Percentiles rank a stretch among this genome's conserved stretches.
Conservation (phyloP, 1,140 invertebrate species). For the Popillia japonica region DNA sequence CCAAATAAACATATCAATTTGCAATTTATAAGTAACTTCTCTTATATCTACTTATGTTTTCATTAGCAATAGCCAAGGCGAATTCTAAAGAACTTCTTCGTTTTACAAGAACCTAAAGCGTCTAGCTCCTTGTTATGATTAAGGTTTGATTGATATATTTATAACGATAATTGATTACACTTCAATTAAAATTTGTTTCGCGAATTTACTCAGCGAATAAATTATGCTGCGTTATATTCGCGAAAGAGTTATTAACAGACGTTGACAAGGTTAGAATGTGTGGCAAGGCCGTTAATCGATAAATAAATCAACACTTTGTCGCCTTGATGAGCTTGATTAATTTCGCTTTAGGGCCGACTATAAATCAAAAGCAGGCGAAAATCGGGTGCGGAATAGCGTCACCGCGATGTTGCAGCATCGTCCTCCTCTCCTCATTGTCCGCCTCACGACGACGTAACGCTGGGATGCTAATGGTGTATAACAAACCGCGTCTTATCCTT, state of each 20-base stretch:
- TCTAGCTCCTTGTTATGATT: background rate
- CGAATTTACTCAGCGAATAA: background rate
- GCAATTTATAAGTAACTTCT: too few relatives aligned
- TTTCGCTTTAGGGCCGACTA: constrained; percentile 22
- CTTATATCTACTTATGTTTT: too few relatives aligned
- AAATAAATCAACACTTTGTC: constrained; percentile 34
- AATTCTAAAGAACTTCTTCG: too few relatives aligned
- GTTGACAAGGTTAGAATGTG: constrained; percentile 20
- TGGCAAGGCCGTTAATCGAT: constrained; percentile 20
- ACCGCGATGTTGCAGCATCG: background rate
- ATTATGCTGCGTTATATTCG: constrained; percentile 16
- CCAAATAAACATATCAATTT: too few relatives aligned
- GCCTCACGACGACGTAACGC: background rate
- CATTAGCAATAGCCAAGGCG: too few relatives aligned
- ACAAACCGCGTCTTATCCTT: constrained; percentile 34
- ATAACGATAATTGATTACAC: background rate
- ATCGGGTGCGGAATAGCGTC: background rate
- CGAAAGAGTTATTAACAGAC: constrained; percentile 19
- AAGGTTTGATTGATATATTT: background rate
- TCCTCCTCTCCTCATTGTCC: background rate
- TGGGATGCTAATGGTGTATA: constrained; percentile 39
- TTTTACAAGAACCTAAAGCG: too few relatives aligned
- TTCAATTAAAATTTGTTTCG: background rate
- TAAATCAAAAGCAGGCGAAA: constrained; percentile 15
- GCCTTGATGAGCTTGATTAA: constrained; percentile 36